Percentiles rank a stretch among this genome's conserved stretches.
phyloP scores from a whole-genome alignment of 2,113 vertebrate genomes.

The Cynopterus brachyotis region DNA sequence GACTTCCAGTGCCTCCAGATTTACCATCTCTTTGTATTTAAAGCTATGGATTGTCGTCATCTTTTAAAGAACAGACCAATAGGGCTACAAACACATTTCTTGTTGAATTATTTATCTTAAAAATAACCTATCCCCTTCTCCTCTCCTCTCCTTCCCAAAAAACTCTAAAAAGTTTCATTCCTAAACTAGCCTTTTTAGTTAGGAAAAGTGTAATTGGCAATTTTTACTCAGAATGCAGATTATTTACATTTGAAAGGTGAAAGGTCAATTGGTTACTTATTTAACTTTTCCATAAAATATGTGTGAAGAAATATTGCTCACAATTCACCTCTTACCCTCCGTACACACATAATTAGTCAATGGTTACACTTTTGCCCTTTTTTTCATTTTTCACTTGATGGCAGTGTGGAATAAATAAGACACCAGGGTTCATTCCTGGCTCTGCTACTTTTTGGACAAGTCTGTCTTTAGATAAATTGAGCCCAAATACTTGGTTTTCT shows the following conservation, averaged over 20 bases:
- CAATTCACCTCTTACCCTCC: neutral
- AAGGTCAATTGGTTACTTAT: neutral
- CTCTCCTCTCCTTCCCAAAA: neutral
- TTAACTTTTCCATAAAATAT: conserved; percentile 28
- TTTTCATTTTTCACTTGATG: neutral
- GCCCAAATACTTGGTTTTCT: neutral
- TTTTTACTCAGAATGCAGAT: neutral
- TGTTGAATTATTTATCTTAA: conserved; percentile 36
- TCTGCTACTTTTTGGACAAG: neutral
- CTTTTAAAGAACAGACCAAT: conserved; percentile 26
- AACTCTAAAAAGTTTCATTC: neutral
- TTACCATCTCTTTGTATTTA: conserved; percentile 8
- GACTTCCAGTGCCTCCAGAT: neutral
- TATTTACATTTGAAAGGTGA: conserved; percentile 35
- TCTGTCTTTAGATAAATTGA: neutral
- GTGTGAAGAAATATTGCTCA: neutral
- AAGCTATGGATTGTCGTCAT: neutral
- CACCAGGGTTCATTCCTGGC: neutral
- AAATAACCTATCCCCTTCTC: neutral
- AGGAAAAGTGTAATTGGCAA: neutral
- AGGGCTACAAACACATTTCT: neutral
- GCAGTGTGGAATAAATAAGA: neutral
- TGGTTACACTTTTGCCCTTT: neutral
- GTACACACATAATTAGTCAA: neutral
- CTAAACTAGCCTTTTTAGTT: conserved; percentile 9